Evolutionary conservation across 1,140 invertebrate genomes (phyloP), one percentile per base, ranked within the genome.

Genomic region (Teleogryllus occipitalis): DNA sequence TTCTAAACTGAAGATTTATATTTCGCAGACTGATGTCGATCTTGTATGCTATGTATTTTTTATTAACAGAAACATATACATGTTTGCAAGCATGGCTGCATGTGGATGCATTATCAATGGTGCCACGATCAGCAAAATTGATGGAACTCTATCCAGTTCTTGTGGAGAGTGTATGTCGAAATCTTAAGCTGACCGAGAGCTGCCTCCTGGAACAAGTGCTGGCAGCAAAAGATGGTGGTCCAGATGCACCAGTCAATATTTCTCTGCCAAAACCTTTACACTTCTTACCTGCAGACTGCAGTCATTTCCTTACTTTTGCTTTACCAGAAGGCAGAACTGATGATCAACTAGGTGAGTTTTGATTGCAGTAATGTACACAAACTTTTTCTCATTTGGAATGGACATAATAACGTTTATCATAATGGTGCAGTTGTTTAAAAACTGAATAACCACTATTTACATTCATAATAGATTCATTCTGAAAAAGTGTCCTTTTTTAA

Each of bases 251-350:
- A 80, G 85, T 83, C 78, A 86, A 83, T 78, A 82, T 88, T 82
- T 86, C 85, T 82, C 83, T 87, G 72, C 91, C 91, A 75, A 87
- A 90, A 85, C 88, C 89, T 46, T 90, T 88, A 82, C 92, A 93
- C 84, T 93, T 92, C 85, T 86, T 89, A 81, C 90, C 90, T 5
- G 83, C 85, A 80, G 87, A 90, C 80, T 89, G 92, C 82, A 92
- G 93, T 10, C 93, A 95, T 87, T 92, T 95, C 81, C 83, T 96
- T 18, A 93, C 93, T 75, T 87, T 92, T 82, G 86, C 94, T 21
- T 93, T 94, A 83, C 89, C 92, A 72, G 88, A 89, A 82, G 87
- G 87, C 22, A 87, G 89, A 76, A 85, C 88, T 39, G 90, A 93
- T 83, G 89, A 91, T 80, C 86, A 87, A 80, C 86, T 91, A 85